These are phyloP conservation scores for Ridgeia piscesae DNA, from an alignment of 1,140 invertebrate species.

Conservation along the genomic window DNA sequence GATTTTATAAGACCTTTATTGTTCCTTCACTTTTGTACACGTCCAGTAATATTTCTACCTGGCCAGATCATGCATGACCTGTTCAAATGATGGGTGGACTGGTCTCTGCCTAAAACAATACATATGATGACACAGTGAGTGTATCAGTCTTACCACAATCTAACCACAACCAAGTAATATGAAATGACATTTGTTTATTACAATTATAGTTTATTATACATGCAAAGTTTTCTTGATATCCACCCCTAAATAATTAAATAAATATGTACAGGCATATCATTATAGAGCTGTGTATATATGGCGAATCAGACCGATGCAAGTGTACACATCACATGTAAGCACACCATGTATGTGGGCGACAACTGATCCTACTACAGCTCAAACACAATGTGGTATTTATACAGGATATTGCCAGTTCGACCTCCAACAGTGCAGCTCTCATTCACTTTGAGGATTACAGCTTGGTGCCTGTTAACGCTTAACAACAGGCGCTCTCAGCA, in stretches of 20 bases:
- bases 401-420: not conserved
- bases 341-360: not conserved
- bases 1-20: too few relatives aligned
- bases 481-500: not conserved
- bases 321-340: not conserved
- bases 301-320: not conserved
- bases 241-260: not conserved
- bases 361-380: not conserved
- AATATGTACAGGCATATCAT: not conserved
- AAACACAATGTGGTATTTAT: not conserved
- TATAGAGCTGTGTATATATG: too few relatives aligned
- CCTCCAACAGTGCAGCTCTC: not conserved
- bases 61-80: too few relatives aligned
- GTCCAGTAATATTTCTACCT: too few relatives aligned
- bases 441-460: constrained; percentile 5
- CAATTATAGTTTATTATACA: not conserved
- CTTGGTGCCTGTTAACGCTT: not conserved
- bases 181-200: not conserved
- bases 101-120: too few relatives aligned
- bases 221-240: not conserved
- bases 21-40: too few relatives aligned
- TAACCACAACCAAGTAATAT: not conserved
- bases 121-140: too few relatives aligned
- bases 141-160: too few relatives aligned
- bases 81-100: too few relatives aligned